These are phyloP conservation scores for Pollachius pollachius DNA, from an alignment of 2,113 vertebrate genomes.

Conservation along the genomic window DNA sequence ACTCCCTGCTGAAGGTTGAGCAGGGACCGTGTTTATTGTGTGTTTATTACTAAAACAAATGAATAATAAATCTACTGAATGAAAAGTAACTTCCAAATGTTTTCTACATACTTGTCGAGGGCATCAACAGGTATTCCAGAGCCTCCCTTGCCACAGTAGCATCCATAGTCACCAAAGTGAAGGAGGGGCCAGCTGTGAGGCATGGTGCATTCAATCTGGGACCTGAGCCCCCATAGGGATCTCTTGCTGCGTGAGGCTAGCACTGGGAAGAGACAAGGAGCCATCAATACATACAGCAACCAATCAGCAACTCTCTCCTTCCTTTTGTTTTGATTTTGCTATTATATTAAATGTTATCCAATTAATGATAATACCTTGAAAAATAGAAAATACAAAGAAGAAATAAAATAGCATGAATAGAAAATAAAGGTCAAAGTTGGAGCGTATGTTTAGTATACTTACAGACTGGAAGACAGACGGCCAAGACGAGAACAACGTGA, in stretches of 20 bases:
- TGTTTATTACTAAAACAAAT: no score
- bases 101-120: not conserved
- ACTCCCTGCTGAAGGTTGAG: no score
- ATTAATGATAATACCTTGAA: not conserved
- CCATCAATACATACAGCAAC: not conserved
- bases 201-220: not conserved
- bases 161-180: not conserved
- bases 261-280: slow-evolving; percentile 17
- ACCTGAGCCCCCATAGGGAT: slow-evolving; percentile 58
- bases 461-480: slow-evolving; percentile 38
- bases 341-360: no score
- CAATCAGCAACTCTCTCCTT: no score
- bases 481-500: slow-evolving; percentile 31
- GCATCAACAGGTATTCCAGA: not conserved
- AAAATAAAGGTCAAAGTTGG: not conserved
- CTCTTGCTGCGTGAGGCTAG: slow-evolving; percentile 8
- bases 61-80: no score
- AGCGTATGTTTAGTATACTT: slow-evolving; percentile 18
- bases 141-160: not conserved
- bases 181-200: not conserved
- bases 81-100: no score
- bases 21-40: no score
- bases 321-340: no score
- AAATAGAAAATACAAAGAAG: not conserved
- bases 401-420: not conserved